phyloP scores from a whole-genome alignment of 2,797 vertebrate species.

The Syngnathus rostellatus region DNA sequence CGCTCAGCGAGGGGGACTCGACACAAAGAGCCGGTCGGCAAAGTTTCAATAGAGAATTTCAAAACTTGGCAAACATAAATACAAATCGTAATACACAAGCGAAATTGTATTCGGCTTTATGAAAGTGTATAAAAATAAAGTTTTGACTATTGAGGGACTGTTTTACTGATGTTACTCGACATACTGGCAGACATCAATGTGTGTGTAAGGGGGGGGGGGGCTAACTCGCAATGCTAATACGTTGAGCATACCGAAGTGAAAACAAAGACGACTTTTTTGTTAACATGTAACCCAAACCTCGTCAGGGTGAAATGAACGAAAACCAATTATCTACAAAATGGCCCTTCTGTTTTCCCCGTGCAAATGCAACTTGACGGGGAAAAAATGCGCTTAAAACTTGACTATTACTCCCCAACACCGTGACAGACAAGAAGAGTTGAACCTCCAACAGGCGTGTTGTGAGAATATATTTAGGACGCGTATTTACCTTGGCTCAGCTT shows the following conservation, averaged over 20 bases:
- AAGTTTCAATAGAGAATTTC: conserved; percentile 34
- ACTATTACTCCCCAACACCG: conserved; percentile 35
- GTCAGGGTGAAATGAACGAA: conserved; percentile 13
- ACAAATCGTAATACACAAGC: not conserved
- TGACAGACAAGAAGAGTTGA: conserved; percentile 8
- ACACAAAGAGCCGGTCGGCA: conserved; percentile 50
- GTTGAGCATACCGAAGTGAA: conserved; percentile 48
- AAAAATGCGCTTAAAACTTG: conserved; percentile 56
- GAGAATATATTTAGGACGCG: not conserved
- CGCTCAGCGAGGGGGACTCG: conserved; percentile 34
- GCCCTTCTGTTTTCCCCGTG: conserved; percentile 51
- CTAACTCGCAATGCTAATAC: conserved; percentile 48
- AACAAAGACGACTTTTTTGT: conserved; percentile 75
- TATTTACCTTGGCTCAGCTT: conserved; percentile 62
- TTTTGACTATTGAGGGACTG: not conserved
- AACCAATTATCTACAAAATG: conserved; percentile 34
- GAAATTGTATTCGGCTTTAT: not conserved
- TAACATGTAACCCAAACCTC: conserved; percentile 5
- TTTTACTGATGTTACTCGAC: not conserved
- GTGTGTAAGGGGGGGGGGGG: not conserved
- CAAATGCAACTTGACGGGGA: conserved; percentile 37
- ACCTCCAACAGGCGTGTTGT: not conserved
- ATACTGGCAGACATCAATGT: conserved; percentile 7
- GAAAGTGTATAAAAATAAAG: not conserved
- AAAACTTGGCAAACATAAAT: conserved; percentile 3